Percentiles rank a stretch among this genome's conserved stretches.
Evolutionary conservation across 2,888 invertebrate genomes (phyloP).

Genomic region (Hydropsyche betteni): DNA sequence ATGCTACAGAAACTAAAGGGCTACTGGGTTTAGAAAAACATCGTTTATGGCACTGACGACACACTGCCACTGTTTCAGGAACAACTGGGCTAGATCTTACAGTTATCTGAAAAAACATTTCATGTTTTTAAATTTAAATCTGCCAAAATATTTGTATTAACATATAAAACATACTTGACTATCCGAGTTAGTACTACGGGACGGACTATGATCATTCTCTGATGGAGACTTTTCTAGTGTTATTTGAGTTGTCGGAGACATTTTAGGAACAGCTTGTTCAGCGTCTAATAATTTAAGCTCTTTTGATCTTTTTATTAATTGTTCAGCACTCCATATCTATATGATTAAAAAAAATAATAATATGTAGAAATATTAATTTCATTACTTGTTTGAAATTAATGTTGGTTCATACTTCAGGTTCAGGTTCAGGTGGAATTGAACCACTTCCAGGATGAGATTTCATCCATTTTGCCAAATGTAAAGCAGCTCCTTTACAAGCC

Average conservation of each 20-base stretch:
- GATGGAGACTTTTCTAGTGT: slow-evolving; percentile 58
- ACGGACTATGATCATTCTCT: slow-evolving; percentile 73
- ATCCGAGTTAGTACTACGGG: slow-evolving; percentile 79
- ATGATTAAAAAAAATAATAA: neutral
- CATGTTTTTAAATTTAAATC: neutral
- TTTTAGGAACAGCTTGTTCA: slow-evolving; percentile 59
- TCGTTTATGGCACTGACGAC: slow-evolving; percentile 81
- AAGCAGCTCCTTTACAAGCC: slow-evolving; percentile 74
- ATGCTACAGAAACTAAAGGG: slow-evolving; percentile 58
- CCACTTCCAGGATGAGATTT: slow-evolving; percentile 75
- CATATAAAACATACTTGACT: slow-evolving; percentile 71
- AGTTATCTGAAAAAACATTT: slow-evolving; percentile 69
- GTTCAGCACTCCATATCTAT: slow-evolving; percentile 76
- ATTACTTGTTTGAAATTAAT: neutral
- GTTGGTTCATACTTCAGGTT: slow-evolving; percentile 62
- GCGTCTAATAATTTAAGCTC: slow-evolving; percentile 67
- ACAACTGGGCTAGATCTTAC: slow-evolving; percentile 79
- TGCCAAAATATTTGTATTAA: neutral
- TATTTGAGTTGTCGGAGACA: slow-evolving; percentile 57
- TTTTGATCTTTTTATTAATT: slow-evolving; percentile 74
- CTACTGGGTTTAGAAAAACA: slow-evolving; percentile 71
- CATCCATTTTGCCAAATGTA: slow-evolving; percentile 84
- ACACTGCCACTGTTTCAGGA: slow-evolving; percentile 77
- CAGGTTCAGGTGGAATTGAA: slow-evolving; percentile 61
- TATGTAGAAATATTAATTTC: too few species aligned